Percentiles rank a stretch among this genome's conserved stretches.
phyloP scores from a whole-genome alignment of 2,113 vertebrate genomes.

The Procavia capensis region DNA sequence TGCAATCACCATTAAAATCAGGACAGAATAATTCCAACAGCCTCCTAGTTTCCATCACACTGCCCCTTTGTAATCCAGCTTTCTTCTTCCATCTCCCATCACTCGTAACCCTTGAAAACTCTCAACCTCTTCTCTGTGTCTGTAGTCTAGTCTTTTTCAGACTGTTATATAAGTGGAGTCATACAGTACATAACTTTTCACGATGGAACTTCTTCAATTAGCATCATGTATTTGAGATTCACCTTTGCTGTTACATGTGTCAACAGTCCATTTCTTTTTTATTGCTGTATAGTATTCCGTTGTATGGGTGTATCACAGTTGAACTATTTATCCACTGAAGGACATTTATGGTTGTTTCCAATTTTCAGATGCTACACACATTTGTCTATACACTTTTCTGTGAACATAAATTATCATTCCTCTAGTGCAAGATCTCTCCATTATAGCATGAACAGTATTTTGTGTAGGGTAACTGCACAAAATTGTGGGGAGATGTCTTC shows the following conservation, averaged over 20 bases:
- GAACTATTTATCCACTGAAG: not conserved
- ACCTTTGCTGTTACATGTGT: not conserved
- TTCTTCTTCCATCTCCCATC: not conserved
- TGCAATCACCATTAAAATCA: not conserved
- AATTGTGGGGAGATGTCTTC: not conserved
- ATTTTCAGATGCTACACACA: not conserved
- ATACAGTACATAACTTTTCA: not conserved
- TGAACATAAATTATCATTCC: not conserved
- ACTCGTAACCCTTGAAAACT: not conserved
- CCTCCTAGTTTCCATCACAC: not conserved
- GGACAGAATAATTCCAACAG: not conserved
- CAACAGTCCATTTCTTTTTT: not conserved
- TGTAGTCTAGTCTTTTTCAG: not conserved
- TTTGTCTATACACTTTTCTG: not conserved
- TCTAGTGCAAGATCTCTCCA: conserved; percentile 1
- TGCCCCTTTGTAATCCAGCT: not conserved
- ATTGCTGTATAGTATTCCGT: not conserved
- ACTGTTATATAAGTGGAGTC: not conserved
- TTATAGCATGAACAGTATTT: not conserved
- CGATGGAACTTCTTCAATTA: not conserved
- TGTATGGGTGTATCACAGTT: not conserved
- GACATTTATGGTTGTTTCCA: not conserved
- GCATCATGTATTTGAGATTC: not conserved
- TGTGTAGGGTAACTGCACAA: no score
- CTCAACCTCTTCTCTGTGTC: not conserved